phyloP scores from a whole-genome alignment of 2,888 invertebrate species.

The Cremastinae sp. region DNA sequence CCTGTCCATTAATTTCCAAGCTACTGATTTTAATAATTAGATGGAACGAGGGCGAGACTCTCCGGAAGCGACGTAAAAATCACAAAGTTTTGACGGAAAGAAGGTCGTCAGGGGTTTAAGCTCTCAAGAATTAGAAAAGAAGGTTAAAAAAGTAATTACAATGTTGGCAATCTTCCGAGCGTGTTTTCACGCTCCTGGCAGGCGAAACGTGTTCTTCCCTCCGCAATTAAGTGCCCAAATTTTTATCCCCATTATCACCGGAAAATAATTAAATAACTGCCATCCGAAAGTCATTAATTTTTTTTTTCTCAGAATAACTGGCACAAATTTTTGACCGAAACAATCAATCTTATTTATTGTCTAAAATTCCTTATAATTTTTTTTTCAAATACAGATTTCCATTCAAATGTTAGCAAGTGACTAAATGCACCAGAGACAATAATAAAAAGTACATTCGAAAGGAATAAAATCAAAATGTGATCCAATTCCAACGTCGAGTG shows the following conservation, averaged over 20 bases:
- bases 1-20: slow-evolving; percentile 36
- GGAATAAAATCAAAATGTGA: too few species aligned
- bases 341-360: too few species aligned
- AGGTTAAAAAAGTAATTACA: slow-evolving; percentile 56
- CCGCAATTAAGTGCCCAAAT: neutral
- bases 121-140: slow-evolving; percentile 21
- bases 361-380: too few species aligned
- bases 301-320: too few species aligned
- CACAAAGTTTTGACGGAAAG: slow-evolving; percentile 4
- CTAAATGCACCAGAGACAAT: too few species aligned
- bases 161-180: slow-evolving; percentile 44
- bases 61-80: slow-evolving; percentile 17
- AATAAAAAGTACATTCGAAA: too few species aligned
- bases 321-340: too few species aligned
- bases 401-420: too few species aligned
- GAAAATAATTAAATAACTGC: neutral
- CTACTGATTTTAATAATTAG: slow-evolving; percentile 52
- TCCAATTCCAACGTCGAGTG: too few species aligned
- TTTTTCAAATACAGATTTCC: too few species aligned
- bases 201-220: slow-evolving; percentile 9
- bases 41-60: slow-evolving; percentile 24
- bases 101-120: neutral
- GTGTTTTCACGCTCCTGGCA: slow-evolving; percentile 12
- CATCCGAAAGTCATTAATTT: neutral
- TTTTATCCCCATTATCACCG: too few species aligned